Base-by-base conservation (phyloP, 1,140 invertebrate species). In the Nebria ingens region DNA sequence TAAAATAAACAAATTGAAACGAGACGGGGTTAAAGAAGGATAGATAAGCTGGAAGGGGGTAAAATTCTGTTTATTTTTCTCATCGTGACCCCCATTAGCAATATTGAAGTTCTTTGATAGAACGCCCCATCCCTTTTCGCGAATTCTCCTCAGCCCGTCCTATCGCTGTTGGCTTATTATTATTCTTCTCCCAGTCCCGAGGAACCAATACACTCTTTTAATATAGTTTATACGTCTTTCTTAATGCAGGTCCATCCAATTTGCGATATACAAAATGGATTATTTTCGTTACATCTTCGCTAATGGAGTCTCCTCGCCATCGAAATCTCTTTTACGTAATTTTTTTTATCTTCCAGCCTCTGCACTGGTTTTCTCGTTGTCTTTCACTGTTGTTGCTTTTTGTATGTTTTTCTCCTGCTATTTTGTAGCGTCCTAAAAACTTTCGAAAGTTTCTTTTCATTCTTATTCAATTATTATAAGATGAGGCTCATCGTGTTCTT, bases 241-340 rank as follows among this genome's bases (percentile, higher is more conserved):
- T 34, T 34, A 34, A 34, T 45, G 9, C 17, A 17, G 9, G 40
- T 45, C 40, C 40, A 45, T 45, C 40, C 40, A 45, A 45, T 45
- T 45, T 45, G 40, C 9, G 9, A 45, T 12, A 45, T 45, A 45
- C 40, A 45, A 45, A 45, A 17, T 45, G 40, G 40, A 45, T 45
- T 45, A 45, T 45, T 45, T 45, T 45, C 40, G 9, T 45, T 45
- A 17, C 40, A 45, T 45, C 40, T 45, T 17, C 17, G 40, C 40
- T 45, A 45, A 45, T 45, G 40, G 40, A 45, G 9, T 9, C 40
- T 12, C 17, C 15, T 45, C 15, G 9, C 4, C 25, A 29, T 13
- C 4, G 25, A 6, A 6, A 4, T 13, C 25, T 29, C 25, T 29
- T 29, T 29, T 29, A 6, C 13, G 4, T 6, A 6, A 6, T 29